Evolutionary conservation across 2,797 vertebrate genomes (phyloP).

Genomic region (Setipinna tenuifilis): DNA sequence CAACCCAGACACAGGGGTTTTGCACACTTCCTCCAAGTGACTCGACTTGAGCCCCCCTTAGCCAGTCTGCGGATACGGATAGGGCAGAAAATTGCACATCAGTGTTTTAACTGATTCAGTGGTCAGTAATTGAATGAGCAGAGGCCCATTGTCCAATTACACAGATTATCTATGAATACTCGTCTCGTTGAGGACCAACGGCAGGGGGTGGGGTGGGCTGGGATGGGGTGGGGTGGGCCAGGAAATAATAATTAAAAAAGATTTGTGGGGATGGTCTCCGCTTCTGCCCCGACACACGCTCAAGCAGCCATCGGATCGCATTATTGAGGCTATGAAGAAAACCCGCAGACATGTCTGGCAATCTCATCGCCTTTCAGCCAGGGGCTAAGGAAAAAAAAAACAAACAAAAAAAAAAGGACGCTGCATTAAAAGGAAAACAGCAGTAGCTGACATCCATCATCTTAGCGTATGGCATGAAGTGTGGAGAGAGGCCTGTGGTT

Average conservation of each 20-base stretch:
- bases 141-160: conserved; percentile 79
- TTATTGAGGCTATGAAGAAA: conserved; percentile 32
- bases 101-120: conserved; percentile 69
- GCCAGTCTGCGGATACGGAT: neutral
- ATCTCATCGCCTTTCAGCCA: neutral
- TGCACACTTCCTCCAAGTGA: neutral
- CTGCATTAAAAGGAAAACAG: neutral
- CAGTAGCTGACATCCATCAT: conserved; percentile 18
- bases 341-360: conserved; percentile 25
- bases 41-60: neutral
- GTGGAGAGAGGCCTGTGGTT: conserved; percentile 8
- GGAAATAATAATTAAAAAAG: conserved; percentile 65
- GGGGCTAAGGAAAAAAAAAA: neutral
- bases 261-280: conserved; percentile 73
- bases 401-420: neutral
- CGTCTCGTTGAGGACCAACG: conserved; percentile 74
- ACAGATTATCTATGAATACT: conserved; percentile 76
- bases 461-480: neutral
- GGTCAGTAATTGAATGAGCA: conserved; percentile 79
- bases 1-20: neutral
- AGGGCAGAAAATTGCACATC: conserved; percentile 51
- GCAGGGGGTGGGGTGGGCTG: conserved; percentile 63
- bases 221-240: conserved; percentile 61
- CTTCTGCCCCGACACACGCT: conserved; percentile 73
- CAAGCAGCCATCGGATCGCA: neutral